These are phyloP conservation scores for Tillus elongatus DNA, from an alignment of 2,888 invertebrate genomes.

Conservation along the genomic window DNA sequence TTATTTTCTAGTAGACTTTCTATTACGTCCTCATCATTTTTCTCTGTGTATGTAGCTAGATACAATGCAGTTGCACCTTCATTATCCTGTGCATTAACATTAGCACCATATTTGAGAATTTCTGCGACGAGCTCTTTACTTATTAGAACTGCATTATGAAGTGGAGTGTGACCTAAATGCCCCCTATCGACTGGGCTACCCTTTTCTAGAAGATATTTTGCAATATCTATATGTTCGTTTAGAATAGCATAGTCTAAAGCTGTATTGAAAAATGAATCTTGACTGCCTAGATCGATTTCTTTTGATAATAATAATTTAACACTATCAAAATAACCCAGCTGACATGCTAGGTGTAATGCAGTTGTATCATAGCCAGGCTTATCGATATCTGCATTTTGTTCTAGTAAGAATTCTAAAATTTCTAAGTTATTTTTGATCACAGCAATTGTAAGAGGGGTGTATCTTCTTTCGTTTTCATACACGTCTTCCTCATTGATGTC, in stretches of 20 bases:
- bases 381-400: background rate
- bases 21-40: background rate
- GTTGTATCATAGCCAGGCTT: background rate
- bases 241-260: background rate
- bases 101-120: background rate
- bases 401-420: background rate
- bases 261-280: background rate
- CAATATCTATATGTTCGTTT: background rate
- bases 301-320: background rate
- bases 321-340: background rate
- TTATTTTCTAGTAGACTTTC: background rate
- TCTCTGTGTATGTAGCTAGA: background rate
- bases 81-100: background rate
- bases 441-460: conserved; percentile 1
- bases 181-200: background rate
- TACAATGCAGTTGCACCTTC: background rate
- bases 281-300: background rate
- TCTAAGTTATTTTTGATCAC: background rate
- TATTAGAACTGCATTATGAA: background rate
- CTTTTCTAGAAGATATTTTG: background rate
- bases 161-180: background rate
- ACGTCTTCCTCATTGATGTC: background rate
- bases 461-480: background rate
- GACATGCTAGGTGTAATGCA: background rate
- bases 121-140: background rate